Conservation (phyloP, 2,797 vertebrate species). For the Squalus acanthias region DNA sequence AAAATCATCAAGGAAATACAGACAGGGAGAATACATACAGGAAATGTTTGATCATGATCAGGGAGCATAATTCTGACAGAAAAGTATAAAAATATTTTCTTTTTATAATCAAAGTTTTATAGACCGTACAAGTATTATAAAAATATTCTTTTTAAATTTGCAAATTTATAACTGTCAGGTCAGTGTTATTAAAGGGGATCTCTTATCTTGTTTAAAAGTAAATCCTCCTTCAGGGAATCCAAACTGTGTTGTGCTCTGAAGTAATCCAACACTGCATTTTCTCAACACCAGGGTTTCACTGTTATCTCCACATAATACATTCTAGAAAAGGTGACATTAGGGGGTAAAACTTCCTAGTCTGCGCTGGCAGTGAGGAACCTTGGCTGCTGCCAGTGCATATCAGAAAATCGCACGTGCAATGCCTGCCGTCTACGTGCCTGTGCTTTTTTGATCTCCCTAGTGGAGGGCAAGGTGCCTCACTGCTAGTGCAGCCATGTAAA, state of each 20-base stretch:
- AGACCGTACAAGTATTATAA: not conserved
- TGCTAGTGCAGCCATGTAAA: not conserved
- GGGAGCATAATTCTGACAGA: not conserved
- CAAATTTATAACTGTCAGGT: not conserved
- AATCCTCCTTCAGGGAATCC: not conserved
- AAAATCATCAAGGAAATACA: not conserved
- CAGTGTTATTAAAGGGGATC: not conserved
- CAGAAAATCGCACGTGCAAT: not conserved
- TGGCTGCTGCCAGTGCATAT: not conserved
- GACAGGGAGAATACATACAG: not conserved
- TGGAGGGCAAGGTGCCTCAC: not conserved
- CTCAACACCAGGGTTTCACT: not conserved
- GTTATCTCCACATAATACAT: not conserved
- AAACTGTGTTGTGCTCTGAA: not conserved
- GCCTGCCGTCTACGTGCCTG: not conserved
- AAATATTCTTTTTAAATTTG: not conserved
- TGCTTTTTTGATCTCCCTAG: not conserved
- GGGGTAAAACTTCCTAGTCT: not conserved
- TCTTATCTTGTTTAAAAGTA: not conserved
- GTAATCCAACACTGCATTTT: not conserved
- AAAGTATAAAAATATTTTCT: not conserved
- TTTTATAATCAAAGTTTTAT: not conserved
- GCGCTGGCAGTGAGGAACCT: not conserved
- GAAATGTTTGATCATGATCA: not conserved
- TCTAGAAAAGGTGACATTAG: not conserved